Percentiles rank a stretch among this genome's conserved stretches.
Conservation (phyloP, 2,797 vertebrate species). For the Avahi laniger region DNA sequence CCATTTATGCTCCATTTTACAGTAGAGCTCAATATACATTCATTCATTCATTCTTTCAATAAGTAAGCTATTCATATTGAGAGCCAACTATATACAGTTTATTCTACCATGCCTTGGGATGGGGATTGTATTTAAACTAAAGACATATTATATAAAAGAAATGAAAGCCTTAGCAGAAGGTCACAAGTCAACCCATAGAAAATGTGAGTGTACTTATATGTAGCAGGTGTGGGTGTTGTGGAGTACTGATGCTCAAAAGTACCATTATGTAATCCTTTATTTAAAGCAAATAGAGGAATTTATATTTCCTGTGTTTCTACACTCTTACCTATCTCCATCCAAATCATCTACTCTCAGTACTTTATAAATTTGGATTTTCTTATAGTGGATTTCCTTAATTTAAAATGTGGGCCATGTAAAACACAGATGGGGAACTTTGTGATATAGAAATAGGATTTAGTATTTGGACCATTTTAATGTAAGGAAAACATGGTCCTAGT, state of each 20-base stretch:
- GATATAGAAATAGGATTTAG: not conserved
- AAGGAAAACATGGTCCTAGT: not conserved
- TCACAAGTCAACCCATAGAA: not conserved
- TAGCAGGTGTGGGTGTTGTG: not conserved
- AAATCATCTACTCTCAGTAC: not conserved
- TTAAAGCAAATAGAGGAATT: constrained; percentile 9
- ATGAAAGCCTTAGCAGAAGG: not conserved
- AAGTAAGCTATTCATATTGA: not conserved
- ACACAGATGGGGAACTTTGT: not conserved
- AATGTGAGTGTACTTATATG: not conserved
- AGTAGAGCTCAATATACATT: not conserved
- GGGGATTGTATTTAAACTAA: constrained; percentile 14
- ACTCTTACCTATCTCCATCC: not conserved
- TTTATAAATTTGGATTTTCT: constrained; percentile 43
- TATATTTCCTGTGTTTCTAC: not conserved
- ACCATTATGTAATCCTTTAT: not conserved
- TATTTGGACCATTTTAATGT: constrained; percentile 33
- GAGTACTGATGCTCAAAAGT: not conserved
- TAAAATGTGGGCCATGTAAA: not conserved
- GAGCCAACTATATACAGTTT: not conserved
- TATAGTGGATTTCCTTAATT: not conserved
- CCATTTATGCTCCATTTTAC: not conserved
- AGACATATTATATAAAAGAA: not conserved
- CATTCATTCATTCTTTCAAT: not conserved
- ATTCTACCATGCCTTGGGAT: not conserved